Conservation (phyloP, 1,140 invertebrate species). For the Ceratina japonica region DNA sequence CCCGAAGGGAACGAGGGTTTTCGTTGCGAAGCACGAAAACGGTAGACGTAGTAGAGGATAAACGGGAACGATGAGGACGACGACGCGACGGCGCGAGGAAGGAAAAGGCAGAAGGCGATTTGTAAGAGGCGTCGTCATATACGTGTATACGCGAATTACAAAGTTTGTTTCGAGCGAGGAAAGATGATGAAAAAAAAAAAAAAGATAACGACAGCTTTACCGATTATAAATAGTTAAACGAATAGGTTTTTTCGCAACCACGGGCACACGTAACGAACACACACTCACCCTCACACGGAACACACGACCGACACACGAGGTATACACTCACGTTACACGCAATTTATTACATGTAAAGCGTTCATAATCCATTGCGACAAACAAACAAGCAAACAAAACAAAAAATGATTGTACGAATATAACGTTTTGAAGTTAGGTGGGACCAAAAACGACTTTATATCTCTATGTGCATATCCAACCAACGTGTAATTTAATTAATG, state of each 20-base stretch:
- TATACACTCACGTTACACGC: conserved; percentile 48
- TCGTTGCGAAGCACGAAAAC: conserved; percentile 18
- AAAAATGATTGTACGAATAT: conserved; percentile 75
- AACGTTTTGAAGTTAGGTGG: conserved; percentile 80
- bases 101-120: conserved; percentile 20
- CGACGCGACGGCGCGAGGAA: neutral
- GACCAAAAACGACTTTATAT: conserved; percentile 81
- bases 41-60: neutral
- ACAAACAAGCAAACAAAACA: conserved; percentile 56
- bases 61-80: neutral
- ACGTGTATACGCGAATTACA: conserved; percentile 70
- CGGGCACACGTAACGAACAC: conserved; percentile 51
- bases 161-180: conserved; percentile 37
- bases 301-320: conserved; percentile 33
- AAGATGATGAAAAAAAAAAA: too few species aligned
- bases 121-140: conserved; percentile 58
- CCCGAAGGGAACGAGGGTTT: conserved; percentile 35
- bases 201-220: conserved; percentile 61
- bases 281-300: neutral
- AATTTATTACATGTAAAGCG: conserved; percentile 57
- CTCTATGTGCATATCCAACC: conserved; percentile 80
- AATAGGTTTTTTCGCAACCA: conserved; percentile 64
- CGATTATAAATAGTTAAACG: conserved; percentile 59
- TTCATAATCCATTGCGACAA: conserved; percentile 56
- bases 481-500: conserved; percentile 79